A percentile compares a stretch with the other conserved stretches of the same genome.
Evolutionary conservation across 30 jellyfish, hydroid and myxozoan genomes (phyloP).

Genomic region (Cassiopea andromeda): DNA sequence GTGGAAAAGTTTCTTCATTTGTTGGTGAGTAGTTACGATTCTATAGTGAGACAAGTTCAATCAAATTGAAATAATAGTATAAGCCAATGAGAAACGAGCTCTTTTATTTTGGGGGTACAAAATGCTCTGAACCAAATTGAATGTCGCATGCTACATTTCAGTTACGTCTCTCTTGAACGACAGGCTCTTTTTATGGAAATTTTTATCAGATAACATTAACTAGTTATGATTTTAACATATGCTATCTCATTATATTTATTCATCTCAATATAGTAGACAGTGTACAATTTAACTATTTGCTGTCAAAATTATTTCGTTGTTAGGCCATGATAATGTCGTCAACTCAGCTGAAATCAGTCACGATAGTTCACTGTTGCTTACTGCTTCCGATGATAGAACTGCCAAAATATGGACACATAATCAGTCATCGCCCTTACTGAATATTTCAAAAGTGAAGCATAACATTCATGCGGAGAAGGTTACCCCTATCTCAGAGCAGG

Average conservation of each 20-base stretch:
- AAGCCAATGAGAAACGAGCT: not conserved
- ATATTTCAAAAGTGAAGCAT: slow-evolving; percentile 70
- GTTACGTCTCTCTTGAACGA: not conserved
- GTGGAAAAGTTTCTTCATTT: slow-evolving; percentile 57
- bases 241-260: not conserved
- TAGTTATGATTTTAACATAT: not conserved
- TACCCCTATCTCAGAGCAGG: slow-evolving; percentile 61
- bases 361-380: slow-evolving; percentile 47
- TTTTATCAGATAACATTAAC: not conserved
- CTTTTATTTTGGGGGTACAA: not conserved
- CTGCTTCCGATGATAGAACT: slow-evolving; percentile 89
- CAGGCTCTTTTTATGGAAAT: not conserved
- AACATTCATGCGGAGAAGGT: slow-evolving; percentile 83
- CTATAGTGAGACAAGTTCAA: not conserved
- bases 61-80: not conserved
- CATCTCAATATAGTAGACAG: too few relatives aligned
- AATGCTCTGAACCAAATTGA: too few relatives aligned
- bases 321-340: slow-evolving; percentile 86
- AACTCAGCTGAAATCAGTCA: slow-evolving; percentile 72
- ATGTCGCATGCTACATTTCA: not conserved
- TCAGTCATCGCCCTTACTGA: slow-evolving; percentile 67
- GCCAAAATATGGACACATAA: slow-evolving; percentile 85
- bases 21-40: slow-evolving; percentile 52
- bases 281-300: not conserved
- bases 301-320: not conserved